Evolutionary conservation across 2,113 vertebrate genomes (phyloP), one percentile per base, ranked within the genome.

Genomic region (Stegastes partitus): DNA sequence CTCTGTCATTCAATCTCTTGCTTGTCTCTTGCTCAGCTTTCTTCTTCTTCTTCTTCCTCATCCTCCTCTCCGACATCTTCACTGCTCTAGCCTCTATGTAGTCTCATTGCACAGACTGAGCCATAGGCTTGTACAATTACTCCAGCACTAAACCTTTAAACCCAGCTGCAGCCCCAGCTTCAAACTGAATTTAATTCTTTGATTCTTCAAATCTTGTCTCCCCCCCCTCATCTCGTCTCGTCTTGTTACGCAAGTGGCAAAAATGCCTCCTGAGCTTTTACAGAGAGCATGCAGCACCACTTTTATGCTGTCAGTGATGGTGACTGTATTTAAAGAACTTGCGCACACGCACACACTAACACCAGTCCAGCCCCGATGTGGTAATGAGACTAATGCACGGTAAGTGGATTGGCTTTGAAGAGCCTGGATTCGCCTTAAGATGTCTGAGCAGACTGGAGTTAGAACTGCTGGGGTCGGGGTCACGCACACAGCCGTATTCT

Each of bases 341-440:
- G 54, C 23, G 14, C 39, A 69, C 4, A 51, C 49, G 56, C 23
- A 34, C 67, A 82, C 68, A 53, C 25, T 62, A 70, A 83, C 81
- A 84, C 37, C 63, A 68, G 78, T 77, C 70, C 79, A 62, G 54
- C n/a, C 70, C 70, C 83, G 58, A 83, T 82, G 82, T 79, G 84
- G 59, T 93, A 91, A 92, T 94, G 92, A 93, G 88, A 81, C 92
- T 95, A 93, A 95, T 93, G 68, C 93, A 91, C 67, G 39, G 39
- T 95, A 94, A 94, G 86, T 94, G 92, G 94, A 94, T 94, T 94
- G 91, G 70, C 89, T 92, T 90, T 82, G 84, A 75, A 83, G 82
- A 89, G 81, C 74, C 85, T 71, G 84, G 91, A 92, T 89, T 93
- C 73, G 34, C 79, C 88, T 84, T 92, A 93, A 94, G 93, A 92